Evolutionary conservation across 2,888 invertebrate species (phyloP).

Genomic region (Mythimna lalbum): DNA sequence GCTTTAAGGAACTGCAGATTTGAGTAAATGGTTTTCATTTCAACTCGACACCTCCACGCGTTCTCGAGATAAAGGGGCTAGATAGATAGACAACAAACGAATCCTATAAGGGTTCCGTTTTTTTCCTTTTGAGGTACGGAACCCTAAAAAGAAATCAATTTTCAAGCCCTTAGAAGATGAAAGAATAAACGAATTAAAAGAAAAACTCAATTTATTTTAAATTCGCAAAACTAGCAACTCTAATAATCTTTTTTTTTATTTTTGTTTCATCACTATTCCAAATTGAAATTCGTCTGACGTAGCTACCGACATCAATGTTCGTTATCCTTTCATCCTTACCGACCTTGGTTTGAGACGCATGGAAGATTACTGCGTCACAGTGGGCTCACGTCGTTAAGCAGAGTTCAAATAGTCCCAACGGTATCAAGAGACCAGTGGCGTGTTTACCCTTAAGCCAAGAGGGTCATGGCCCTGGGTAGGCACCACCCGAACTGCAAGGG

Average conservation of each 20-base stretch:
- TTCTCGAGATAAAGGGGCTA: too few relatives aligned
- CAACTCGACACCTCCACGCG: too few relatives aligned
- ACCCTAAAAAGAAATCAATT: neutral
- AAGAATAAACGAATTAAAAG: neutral
- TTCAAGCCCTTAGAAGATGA: neutral
- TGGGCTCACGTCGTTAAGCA: conserved; percentile 24
- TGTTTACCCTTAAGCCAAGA: neutral
- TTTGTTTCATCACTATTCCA: neutral
- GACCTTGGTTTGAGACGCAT: conserved; percentile 1
- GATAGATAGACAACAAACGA: too few relatives aligned
- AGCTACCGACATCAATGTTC: conserved; percentile 19
- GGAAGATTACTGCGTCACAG: conserved; percentile 19
- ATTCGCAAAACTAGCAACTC: neutral
- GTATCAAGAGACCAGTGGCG: neutral
- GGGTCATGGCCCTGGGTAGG: neutral
- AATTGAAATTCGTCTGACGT: conserved; percentile 18
- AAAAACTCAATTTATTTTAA: neutral
- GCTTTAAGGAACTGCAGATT: too few relatives aligned
- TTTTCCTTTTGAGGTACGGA: too few relatives aligned
- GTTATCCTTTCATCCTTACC: conserved; percentile 12
- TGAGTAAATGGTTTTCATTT: too few relatives aligned
- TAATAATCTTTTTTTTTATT: neutral
- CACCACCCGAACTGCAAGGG: neutral
- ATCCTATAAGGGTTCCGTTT: too few relatives aligned
- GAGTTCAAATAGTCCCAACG: conserved; percentile 30